phyloP scores from a whole-genome alignment of 2,888 invertebrate species.

The Hyppa rectilinea region DNA sequence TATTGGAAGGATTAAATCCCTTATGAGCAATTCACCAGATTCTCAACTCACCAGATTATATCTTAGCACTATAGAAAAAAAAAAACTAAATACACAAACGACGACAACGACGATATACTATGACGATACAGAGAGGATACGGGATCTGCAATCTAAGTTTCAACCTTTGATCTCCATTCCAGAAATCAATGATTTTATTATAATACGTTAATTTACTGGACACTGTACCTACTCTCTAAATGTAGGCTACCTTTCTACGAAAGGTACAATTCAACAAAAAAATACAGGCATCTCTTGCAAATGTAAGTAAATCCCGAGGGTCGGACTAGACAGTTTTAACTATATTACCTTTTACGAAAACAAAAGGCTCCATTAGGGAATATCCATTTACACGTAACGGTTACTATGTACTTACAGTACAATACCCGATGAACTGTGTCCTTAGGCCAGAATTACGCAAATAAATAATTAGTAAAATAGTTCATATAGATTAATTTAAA shows the following conservation, averaged over 20 bases:
- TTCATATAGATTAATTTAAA: slow-evolving; percentile 12
- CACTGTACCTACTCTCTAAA: background rate
- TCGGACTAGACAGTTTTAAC: slow-evolving; percentile 35
- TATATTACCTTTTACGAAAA: slow-evolving; percentile 37
- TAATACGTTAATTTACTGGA: background rate
- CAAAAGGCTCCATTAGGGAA: slow-evolving; percentile 42
- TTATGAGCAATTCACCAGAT: too few relatives aligned
- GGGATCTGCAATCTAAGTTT: too few relatives aligned
- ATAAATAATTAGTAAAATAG: slow-evolving; percentile 21
- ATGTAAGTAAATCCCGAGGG: slow-evolving; percentile 17
- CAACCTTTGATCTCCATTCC: slow-evolving; percentile 1
- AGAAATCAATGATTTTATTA: background rate
- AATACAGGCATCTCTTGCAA: slow-evolving; percentile 6
- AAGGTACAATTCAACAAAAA: background rate
- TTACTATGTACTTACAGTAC: background rate
- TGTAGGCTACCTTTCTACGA: background rate
- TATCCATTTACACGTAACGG: slow-evolving; percentile 34
- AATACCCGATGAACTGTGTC: background rate
- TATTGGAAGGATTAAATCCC: too few relatives aligned
- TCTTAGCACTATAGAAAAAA: too few relatives aligned
- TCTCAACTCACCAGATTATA: too few relatives aligned
- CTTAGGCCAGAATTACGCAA: background rate
- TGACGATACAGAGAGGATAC: too few relatives aligned
- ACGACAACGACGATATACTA: too few relatives aligned
- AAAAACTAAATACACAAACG: too few relatives aligned